Evolutionary conservation across 2,113 vertebrate genomes (phyloP).

Genomic region (Oceanodroma tethys): DNA sequence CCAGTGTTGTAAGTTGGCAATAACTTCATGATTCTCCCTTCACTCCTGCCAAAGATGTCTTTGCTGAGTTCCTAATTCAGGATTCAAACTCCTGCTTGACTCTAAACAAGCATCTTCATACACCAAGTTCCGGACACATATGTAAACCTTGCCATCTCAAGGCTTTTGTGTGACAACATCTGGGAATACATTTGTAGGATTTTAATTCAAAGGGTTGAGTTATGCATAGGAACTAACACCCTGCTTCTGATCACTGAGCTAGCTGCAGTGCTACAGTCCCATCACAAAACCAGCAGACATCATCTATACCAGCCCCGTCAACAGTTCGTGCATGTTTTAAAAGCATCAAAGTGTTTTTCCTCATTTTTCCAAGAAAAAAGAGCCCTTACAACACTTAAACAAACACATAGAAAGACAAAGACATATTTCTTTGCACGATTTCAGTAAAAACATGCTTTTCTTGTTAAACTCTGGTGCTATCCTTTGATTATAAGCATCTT

Average conservation of each 20-base stretch:
- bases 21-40: background rate
- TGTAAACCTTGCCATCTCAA: background rate
- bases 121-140: background rate
- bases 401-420: background rate
- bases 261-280: background rate
- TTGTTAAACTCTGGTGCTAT: background rate
- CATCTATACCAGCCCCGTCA: background rate
- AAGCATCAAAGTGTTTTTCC: background rate
- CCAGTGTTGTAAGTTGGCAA: background rate
- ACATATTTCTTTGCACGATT: background rate
- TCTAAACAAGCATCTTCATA: background rate
- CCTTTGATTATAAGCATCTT: background rate
- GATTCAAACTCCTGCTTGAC: background rate
- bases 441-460: conserved; percentile 28
- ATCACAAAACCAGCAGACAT: background rate
- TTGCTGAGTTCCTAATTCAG: background rate
- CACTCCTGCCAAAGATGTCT: background rate
- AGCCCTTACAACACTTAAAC: background rate
- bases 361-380: background rate
- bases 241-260: background rate
- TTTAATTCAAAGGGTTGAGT: background rate
- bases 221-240: background rate
- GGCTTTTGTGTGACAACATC: background rate
- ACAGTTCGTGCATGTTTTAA: background rate
- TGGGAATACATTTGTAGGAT: background rate